Conservation (phyloP, 1,140 invertebrate genomes). For the Sycobia sp. region DNA sequence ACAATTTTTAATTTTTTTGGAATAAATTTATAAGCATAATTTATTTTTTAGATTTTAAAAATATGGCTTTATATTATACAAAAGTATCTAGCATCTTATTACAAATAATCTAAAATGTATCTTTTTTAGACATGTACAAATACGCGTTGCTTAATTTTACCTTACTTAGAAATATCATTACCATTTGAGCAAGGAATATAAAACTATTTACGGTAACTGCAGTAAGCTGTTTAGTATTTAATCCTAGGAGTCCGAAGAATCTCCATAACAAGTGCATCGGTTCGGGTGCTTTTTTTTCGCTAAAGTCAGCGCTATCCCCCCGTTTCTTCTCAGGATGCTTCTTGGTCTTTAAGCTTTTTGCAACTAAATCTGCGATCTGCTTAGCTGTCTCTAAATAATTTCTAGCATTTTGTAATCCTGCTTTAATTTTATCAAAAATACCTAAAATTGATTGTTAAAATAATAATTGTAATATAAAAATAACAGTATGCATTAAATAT, state of each 20-base stretch:
- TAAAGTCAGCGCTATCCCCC: conserved; percentile 32
- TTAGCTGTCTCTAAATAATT: conserved; percentile 58
- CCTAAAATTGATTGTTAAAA: conserved; percentile 2
- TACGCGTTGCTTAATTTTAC: no score
- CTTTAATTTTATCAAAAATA: conserved; percentile 64
- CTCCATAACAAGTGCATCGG: conserved; percentile 63
- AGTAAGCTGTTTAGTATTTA: conserved; percentile 75
- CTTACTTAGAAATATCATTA: conserved; percentile 55
- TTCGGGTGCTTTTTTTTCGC: conserved; percentile 29
- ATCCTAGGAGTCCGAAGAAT: conserved; percentile 73
- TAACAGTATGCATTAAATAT: no score
- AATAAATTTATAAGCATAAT: no score
- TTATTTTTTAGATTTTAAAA: no score
- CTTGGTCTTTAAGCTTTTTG: conserved; percentile 47
- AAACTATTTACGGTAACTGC: conserved; percentile 80
- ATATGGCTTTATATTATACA: no score
- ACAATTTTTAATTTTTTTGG: no score
- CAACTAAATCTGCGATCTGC: conserved; percentile 55
- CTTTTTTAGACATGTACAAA: no score
- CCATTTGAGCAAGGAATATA: conserved; percentile 83
- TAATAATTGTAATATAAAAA: no score
- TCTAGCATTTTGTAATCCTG: conserved; percentile 68
- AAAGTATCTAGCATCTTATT: no score
- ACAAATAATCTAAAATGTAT: no score
- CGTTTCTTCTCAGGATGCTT: conserved; percentile 27